Evolutionary conservation across 2,113 vertebrate species (phyloP).

Genomic region (Campylorhamphus procurvoides): DNA sequence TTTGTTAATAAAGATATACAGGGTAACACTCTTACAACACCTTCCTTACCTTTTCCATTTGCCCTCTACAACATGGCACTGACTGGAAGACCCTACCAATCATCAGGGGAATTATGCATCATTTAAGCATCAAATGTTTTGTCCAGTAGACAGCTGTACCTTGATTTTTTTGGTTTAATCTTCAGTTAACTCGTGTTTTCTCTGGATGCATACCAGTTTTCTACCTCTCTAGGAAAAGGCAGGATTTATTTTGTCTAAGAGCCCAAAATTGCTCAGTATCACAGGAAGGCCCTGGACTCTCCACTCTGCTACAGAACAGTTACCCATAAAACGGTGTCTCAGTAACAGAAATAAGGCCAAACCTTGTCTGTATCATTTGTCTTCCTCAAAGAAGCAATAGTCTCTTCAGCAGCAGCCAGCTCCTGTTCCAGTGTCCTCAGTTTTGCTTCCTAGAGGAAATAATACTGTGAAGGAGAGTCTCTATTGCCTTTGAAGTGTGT

Average conservation of each 20-base stretch:
- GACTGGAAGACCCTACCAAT: neutral
- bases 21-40: neutral
- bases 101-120: neutral
- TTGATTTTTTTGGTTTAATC: neutral
- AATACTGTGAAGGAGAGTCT: neutral
- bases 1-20: neutral
- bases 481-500: neutral
- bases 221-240: neutral
- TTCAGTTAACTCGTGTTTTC: neutral
- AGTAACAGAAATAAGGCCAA: neutral
- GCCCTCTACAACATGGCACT: neutral
- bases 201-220: neutral
- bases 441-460: slow-evolving; percentile 69
- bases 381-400: slow-evolving; percentile 79
- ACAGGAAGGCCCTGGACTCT: neutral
- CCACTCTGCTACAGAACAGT: neutral
- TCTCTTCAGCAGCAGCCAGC: slow-evolving; percentile 72
- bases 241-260: neutral
- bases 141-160: neutral
- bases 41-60: neutral
- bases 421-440: slow-evolving; percentile 77
- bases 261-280: neutral
- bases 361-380: slow-evolving; percentile 88
- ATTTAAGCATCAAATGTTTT: neutral
- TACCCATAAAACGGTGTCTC: neutral